Percentiles rank a stretch among this genome's conserved stretches.
Evolutionary conservation across 1,140 invertebrate genomes (phyloP).

Genomic region (Neodiprion fabricii): DNA sequence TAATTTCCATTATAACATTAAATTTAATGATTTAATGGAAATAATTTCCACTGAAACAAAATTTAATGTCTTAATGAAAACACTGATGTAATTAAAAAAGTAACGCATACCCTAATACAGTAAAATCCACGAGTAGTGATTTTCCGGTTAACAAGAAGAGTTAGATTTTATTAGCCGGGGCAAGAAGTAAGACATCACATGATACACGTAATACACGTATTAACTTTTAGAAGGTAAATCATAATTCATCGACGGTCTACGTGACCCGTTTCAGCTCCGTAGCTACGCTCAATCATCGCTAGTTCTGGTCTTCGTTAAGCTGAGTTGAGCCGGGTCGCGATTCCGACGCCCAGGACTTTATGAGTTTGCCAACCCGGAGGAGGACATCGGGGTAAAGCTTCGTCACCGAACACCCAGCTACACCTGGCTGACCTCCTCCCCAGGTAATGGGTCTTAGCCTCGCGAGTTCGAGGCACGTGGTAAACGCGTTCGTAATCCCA

Average conservation of each 20-base stretch:
- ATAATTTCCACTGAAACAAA: no score
- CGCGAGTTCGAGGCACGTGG: background rate
- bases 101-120: background rate
- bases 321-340: background rate
- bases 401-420: background rate
- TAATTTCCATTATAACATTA: no score
- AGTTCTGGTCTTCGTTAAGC: background rate
- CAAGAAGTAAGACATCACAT: background rate
- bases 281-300: background rate
- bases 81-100: no score
- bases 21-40: no score
- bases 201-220: no score
- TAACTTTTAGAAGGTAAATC: background rate
- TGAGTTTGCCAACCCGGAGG: background rate
- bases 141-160: no score
- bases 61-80: no score
- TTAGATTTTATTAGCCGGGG: background rate
- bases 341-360: background rate
- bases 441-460: background rate
- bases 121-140: background rate
- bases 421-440: background rate
- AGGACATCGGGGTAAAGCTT: background rate
- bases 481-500: background rate
- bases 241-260: background rate
- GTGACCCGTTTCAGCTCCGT: background rate